Percentiles rank a stretch among this genome's conserved stretches.
Evolutionary conservation across 1,140 invertebrate species (phyloP).

Genomic region (Heterodera schachtii): DNA sequence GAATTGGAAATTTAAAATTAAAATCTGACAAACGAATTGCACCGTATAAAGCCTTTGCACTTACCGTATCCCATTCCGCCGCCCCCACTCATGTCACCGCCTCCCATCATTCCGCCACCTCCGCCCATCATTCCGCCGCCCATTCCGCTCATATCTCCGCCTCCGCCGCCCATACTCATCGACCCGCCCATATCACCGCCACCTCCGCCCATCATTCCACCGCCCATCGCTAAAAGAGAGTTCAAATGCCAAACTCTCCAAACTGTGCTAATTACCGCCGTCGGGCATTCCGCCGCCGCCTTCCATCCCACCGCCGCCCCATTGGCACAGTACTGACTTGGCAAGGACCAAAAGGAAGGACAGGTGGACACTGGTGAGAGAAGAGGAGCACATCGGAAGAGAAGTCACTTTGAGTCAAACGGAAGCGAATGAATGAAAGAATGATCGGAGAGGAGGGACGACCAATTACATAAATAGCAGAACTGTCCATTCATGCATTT

Average conservation of each 20-base stretch:
- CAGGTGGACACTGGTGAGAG: not conserved
- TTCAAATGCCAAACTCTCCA: not conserved
- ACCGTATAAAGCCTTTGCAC: too few species aligned
- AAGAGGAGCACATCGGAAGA: not conserved
- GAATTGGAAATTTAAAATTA: too few species aligned
- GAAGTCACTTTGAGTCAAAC: not conserved
- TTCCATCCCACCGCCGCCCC: not conserved
- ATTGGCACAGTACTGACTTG: not conserved
- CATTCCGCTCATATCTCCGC: constrained; percentile 21
- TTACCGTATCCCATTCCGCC: constrained; percentile 11
- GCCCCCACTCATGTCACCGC: not conserved
- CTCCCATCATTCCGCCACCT: constrained; percentile 2
- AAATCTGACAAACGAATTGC: too few species aligned
- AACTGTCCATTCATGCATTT: not conserved
- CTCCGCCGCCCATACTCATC: constrained; percentile 29
- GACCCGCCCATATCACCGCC: constrained; percentile 3
- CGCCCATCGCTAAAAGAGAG: not conserved
- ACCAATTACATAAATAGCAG: not conserved
- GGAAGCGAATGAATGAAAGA: not conserved
- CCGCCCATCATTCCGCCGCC: constrained; percentile 22
- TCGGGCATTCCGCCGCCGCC: not conserved
- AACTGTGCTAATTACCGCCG: not conserved
- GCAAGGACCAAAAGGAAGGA: not conserved
- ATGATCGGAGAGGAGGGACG: not conserved
- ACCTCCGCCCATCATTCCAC: constrained; percentile 21